A percentile compares a stretch with the other conserved stretches of the same genome.
phyloP scores from a whole-genome alignment of 2,888 invertebrate genomes.

The Oligia strigilis region DNA sequence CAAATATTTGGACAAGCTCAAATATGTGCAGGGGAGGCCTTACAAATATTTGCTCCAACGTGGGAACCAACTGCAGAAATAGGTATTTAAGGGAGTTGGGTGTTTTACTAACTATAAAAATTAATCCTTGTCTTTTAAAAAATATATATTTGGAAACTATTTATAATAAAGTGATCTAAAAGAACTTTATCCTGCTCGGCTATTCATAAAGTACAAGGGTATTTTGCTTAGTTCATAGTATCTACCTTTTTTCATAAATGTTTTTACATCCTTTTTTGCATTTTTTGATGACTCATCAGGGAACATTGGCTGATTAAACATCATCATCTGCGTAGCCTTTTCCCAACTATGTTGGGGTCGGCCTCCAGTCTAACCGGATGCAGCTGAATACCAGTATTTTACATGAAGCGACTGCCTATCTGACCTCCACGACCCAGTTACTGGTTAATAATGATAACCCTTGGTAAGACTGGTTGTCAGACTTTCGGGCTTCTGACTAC shows the following conservation, averaged over 20 bases:
- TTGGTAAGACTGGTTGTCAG: no score
- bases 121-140: not conserved
- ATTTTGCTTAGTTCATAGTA: not conserved
- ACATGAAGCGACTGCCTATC: no score
- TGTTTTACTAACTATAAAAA: no score
- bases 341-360: no score
- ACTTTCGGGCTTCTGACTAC: no score
- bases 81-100: not conserved
- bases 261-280: not conserved
- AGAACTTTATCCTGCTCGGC: not conserved
- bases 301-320: no score
- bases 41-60: conserved; percentile 47
- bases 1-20: conserved; percentile 43
- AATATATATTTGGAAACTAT: no score
- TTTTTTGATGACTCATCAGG: not conserved
- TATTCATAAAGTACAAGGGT: not conserved
- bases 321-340: no score
- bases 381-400: no score
- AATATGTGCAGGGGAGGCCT: conserved; percentile 40
- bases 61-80: conserved; percentile 33
- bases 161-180: not conserved
- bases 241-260: not conserved
- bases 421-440: no score
- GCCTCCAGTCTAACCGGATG: no score
- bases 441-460: no score